Percentiles rank a stretch among this genome's conserved stretches.
These are phyloP conservation scores for Nemotelus pantherinus DNA, from an alignment of 2,888 invertebrate genomes.

Conservation along the genomic window DNA sequence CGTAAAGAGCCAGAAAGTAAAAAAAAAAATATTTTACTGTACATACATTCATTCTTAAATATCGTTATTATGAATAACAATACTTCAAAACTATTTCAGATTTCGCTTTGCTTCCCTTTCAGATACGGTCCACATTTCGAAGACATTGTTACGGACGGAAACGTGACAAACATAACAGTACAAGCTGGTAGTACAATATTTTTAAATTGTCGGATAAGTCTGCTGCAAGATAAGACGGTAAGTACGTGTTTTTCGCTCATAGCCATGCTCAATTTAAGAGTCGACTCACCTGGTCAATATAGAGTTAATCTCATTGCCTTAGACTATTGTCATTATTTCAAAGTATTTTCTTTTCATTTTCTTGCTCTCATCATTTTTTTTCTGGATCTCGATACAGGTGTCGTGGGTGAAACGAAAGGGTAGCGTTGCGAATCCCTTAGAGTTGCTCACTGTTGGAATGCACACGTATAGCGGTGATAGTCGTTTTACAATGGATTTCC, in stretches of 20 bases:
- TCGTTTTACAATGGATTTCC: constrained; percentile 69
- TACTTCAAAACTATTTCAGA: too few relatives aligned
- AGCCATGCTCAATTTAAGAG: too few relatives aligned
- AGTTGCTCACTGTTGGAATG: constrained; percentile 73
- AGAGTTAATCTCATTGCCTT: too few relatives aligned
- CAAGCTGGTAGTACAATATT: constrained; percentile 78
- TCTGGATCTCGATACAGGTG: constrained; percentile 66
- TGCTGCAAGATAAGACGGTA: constrained; percentile 80
- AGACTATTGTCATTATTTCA: too few relatives aligned
- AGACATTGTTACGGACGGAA: constrained; percentile 67
- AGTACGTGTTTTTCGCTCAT: constrained; percentile 58
- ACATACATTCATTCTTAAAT: too few relatives aligned
- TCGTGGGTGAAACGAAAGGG: constrained; percentile 74
- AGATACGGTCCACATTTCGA: constrained; percentile 80
- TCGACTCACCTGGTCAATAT: not conserved
- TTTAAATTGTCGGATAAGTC: constrained; percentile 78
- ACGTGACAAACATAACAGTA: constrained; percentile 76
- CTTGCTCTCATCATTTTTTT: too few relatives aligned
- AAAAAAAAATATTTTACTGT: too few relatives aligned
- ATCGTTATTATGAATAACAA: too few relatives aligned
- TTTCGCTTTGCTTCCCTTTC: not conserved
- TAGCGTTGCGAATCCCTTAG: constrained; percentile 70
- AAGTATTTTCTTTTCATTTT: too few relatives aligned
- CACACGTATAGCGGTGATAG: constrained; percentile 75
- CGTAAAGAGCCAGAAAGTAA: too few relatives aligned